Conservation (phyloP, 2,888 invertebrate genomes). For the Eristalinus aeneus region DNA sequence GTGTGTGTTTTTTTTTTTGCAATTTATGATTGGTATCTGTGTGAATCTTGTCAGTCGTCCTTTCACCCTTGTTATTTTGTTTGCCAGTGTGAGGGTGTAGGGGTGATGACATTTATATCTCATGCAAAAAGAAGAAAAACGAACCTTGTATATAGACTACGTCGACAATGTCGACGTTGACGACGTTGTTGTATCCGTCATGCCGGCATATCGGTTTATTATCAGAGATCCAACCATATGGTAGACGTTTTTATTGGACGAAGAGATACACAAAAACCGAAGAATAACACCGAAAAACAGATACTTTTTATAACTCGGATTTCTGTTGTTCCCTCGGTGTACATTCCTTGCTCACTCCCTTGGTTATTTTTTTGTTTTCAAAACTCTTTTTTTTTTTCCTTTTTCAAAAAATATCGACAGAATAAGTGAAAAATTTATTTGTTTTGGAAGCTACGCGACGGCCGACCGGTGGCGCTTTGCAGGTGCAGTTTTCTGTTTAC, state of each 20-base stretch:
- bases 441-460: constrained; percentile 28
- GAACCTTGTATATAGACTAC: constrained; percentile 11
- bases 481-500: constrained; percentile 11
- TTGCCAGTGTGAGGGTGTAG: neutral
- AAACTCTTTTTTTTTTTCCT: neutral
- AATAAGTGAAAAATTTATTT: constrained; percentile 43
- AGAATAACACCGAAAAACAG: constrained; percentile 6
- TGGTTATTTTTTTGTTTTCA: neutral
- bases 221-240: constrained; percentile 61
- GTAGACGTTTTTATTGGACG: constrained; percentile 54
- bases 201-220: constrained; percentile 54
- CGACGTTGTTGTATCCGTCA: constrained; percentile 1
- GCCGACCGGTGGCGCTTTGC: neutral
- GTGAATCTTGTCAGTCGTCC: constrained; percentile 4
- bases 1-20: neutral
- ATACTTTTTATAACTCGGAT: constrained; percentile 52
- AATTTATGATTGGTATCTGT: neutral
- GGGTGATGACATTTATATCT: constrained; percentile 46
- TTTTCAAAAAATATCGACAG: constrained; percentile 39
- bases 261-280: neutral
- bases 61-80: constrained; percentile 3
- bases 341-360: constrained; percentile 25
- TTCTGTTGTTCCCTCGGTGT: neutral
- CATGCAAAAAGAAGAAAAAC: neutral
- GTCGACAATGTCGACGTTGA: constrained; percentile 5